Conservation (phyloP, 1,140 invertebrate species). For the Pomacea maculata region DNA sequence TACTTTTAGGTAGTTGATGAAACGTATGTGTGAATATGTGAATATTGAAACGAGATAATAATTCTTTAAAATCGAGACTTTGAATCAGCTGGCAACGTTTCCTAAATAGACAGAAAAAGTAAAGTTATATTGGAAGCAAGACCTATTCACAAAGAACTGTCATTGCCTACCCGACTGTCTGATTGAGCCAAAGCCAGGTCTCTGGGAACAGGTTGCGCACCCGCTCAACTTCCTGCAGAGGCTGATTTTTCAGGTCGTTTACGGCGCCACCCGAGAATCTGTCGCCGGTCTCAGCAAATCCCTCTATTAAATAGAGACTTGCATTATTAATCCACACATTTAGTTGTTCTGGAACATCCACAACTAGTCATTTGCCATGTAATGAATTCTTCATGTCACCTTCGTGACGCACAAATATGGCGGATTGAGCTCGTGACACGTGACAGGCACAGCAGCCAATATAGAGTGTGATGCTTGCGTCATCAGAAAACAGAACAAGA, state of each 20-base stretch:
- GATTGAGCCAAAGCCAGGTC: conserved; percentile 65
- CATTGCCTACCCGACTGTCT: conserved; percentile 47
- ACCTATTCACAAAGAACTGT: too few relatives aligned
- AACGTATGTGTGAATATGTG: too few relatives aligned
- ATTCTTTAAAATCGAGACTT: too few relatives aligned
- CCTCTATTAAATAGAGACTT: not conserved
- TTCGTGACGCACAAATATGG: not conserved
- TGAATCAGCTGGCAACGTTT: too few relatives aligned
- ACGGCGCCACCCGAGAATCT: not conserved
- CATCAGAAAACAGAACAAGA: not conserved
- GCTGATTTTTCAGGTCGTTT: not conserved
- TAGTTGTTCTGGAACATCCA: not conserved
- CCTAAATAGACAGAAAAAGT: too few relatives aligned
- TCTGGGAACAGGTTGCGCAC: conserved; percentile 67
- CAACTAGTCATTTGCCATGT: not conserved
- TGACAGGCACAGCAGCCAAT: not conserved
- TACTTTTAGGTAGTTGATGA: too few relatives aligned
- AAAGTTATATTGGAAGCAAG: too few relatives aligned
- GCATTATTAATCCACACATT: not conserved
- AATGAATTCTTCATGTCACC: not conserved
- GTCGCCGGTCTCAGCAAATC: not conserved
- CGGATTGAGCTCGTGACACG: too few relatives aligned
- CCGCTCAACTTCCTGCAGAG: conserved; percentile 32
- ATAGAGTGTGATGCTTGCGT: not conserved
- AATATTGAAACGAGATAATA: too few relatives aligned